phyloP scores from a whole-genome alignment of 2,113 vertebrate species.

The Oenanthe oenanthe region DNA sequence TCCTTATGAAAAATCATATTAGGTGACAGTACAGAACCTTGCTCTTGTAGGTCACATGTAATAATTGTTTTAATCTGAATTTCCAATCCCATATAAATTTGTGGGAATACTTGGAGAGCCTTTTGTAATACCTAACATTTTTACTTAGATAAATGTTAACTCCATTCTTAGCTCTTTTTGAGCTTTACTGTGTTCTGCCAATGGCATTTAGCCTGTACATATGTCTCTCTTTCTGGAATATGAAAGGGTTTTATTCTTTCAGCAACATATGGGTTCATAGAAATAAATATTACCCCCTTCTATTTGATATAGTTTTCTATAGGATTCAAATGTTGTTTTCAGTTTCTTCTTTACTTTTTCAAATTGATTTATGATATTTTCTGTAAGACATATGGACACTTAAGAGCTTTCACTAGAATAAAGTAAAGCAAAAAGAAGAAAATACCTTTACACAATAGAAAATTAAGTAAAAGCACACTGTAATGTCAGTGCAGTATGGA shows the following conservation, averaged over 20 bases:
- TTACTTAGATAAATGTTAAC: neutral
- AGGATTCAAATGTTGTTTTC: neutral
- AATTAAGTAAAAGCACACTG: neutral
- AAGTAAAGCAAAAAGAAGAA: neutral
- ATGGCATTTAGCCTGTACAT: neutral
- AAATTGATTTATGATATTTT: neutral
- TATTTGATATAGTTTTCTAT: neutral
- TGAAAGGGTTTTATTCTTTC: neutral
- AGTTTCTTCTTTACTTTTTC: neutral
- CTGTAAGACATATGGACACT: neutral
- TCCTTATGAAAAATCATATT: neutral
- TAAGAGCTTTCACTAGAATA: neutral
- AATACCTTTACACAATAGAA: neutral
- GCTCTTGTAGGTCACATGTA: neutral
- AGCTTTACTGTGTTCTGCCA: neutral
- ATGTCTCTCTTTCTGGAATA: neutral
- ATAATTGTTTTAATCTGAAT: neutral
- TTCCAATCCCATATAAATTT: neutral
- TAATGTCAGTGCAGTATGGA: neutral
- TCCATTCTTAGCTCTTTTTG: neutral
- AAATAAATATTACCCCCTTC: rapidly evolving
- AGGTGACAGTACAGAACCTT: neutral
- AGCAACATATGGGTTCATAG: neutral
- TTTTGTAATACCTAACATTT: neutral
- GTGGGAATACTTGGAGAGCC: neutral